phyloP scores from a whole-genome alignment of 2,113 vertebrate genomes.

The Laticauda laticaudata region DNA sequence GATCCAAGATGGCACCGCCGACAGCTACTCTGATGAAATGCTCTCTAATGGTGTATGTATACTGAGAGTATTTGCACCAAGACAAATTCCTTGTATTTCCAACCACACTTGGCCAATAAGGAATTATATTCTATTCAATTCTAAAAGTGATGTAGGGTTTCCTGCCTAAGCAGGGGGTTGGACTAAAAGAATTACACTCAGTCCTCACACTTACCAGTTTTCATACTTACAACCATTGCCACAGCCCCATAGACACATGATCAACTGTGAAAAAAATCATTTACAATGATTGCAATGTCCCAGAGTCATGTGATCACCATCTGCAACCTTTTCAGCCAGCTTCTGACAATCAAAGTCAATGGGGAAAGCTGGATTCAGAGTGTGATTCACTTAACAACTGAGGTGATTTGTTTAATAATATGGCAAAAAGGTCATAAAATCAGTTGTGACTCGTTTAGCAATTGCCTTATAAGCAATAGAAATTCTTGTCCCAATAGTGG shows the following conservation, averaged over 20 bases:
- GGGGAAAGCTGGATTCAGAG: not conserved
- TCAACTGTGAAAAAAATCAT: not conserved
- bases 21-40: no score
- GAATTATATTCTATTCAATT: no score
- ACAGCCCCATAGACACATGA: not conserved
- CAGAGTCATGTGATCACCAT: not conserved
- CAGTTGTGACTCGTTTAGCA: not conserved
- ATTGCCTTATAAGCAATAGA: not conserved
- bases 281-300: not conserved
- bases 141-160: no score
- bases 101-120: no score
- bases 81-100: no score
- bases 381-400: not conserved
- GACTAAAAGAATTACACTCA: not conserved
- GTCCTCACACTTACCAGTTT: not conserved
- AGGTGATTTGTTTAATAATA: not conserved
- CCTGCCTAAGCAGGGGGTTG: no score
- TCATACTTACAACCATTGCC: not conserved
- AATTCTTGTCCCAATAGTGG: not conserved
- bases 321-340: not conserved
- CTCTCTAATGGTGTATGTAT: no score
- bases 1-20: no score
- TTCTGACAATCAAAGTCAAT: not conserved
- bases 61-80: no score
- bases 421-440: not conserved